Evolutionary conservation across 2,888 invertebrate genomes (phyloP), one percentile per base, ranked within the genome.

Genomic region (Pomacea canaliculata): DNA sequence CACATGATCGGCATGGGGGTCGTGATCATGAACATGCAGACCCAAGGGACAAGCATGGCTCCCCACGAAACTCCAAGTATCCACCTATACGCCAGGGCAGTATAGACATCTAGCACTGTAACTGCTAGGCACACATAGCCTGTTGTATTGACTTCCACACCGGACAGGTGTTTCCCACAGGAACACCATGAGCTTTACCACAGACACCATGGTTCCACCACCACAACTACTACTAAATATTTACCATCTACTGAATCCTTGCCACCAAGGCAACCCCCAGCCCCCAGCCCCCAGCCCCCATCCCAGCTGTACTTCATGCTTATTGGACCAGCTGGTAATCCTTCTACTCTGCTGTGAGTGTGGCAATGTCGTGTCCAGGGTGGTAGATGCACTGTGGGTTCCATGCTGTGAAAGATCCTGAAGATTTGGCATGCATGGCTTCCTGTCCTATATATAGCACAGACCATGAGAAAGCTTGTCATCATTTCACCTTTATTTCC

Each of bases 1-100:
- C 73, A 49, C 79, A 79, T 23, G 81, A 81, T 63, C 73, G 78
- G 72, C 73, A 70, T 16, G 51, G 78, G 19, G 51, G 78, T 16
- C 73, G 78, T n/a, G 77, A 79, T 49, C 79, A 82, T 66, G 78
- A 76, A 71, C 78, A 76, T 71, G 76, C 78, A 72, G 82, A 81
- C 75, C 76, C 79, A 18, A 62, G 80, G 65, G 81, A 82, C 37
- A 79, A 78, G 75, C 77, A 82, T 66, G 73, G 80, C 56, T 80
- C 84, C 66, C 81, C 82, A 37, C 76, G 81, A 65, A 79, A 81
- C 67, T 80, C 81, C 71, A 82, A 78, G 76, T 81, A 83, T 78
- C 83, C 83, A 73, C 83, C 85, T 70, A 79, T 85, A 68, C 85
- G 85, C 77, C 87, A 87, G 80, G 86, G 85, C 73, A 87, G 87